Evolutionary conservation across 2,888 invertebrate species (phyloP).

Genomic region (Torymus aiolomorphi): DNA sequence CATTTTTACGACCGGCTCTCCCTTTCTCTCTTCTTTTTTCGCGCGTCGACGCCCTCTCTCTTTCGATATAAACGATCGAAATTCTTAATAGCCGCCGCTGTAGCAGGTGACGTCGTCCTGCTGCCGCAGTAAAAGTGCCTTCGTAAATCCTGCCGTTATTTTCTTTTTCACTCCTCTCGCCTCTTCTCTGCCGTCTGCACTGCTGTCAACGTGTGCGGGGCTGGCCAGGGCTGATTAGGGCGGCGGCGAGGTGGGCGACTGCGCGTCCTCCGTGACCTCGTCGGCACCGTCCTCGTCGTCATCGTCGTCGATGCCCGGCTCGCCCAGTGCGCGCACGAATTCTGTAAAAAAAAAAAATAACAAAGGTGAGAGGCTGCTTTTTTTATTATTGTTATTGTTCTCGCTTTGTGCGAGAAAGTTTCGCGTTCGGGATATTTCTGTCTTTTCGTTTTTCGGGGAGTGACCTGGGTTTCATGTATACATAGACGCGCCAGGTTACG

Average conservation of each 20-base stretch:
- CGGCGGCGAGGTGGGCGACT: not conserved
- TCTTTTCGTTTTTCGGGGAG: too few species aligned
- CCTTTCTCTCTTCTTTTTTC: not conserved
- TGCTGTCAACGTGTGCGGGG: too few species aligned
- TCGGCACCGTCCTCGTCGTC: conserved; percentile 85
- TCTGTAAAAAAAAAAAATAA: conserved; percentile 76
- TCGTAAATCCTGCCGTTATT: conserved; percentile 26
- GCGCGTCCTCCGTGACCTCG: conserved; percentile 69
- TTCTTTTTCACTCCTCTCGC: too few species aligned
- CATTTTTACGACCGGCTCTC: conserved; percentile 4
- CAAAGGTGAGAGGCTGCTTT: not conserved
- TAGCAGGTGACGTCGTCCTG: conserved; percentile 20
- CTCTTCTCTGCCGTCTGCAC: too few species aligned
- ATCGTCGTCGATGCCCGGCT: conserved; percentile 85
- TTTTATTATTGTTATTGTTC: not conserved
- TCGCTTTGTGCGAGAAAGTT: too few species aligned
- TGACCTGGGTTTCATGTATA: too few species aligned
- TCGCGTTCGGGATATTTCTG: too few species aligned
- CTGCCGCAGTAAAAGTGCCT: conserved; percentile 20
- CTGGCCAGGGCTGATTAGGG: too few species aligned
- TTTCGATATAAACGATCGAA: conserved; percentile 42
- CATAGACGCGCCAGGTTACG: too few species aligned
- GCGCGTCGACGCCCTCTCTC: not conserved
- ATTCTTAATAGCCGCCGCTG: conserved; percentile 42
- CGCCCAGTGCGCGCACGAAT: conserved; percentile 90